Percentiles rank a stretch among this genome's conserved stretches.
phyloP scores from a whole-genome alignment of 2,888 invertebrate genomes.

The Polydrusus pterygomalis region DNA sequence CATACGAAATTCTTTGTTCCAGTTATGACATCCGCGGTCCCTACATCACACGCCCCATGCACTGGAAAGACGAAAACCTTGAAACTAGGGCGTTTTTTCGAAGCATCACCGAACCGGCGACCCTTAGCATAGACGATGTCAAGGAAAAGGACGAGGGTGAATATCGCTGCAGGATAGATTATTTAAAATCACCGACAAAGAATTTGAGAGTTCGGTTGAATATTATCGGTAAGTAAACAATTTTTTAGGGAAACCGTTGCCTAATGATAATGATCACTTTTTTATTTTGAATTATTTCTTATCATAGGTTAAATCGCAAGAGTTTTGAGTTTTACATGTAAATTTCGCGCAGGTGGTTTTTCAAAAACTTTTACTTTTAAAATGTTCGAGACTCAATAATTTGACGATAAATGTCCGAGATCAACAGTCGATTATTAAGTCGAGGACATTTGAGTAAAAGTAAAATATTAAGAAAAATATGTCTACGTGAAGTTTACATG shows the following conservation, averaged over 20 bases:
- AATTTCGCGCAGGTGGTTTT: no score
- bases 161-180: constrained; percentile 88
- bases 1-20: constrained; percentile 65
- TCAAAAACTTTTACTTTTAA: no score
- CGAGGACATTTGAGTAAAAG: no score
- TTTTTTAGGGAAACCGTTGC: background rate
- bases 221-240: constrained; percentile 80
- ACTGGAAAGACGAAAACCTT: constrained; percentile 82
- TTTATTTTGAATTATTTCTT: no score
- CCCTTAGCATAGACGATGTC: constrained; percentile 80
- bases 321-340: no score
- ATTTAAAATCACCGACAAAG: constrained; percentile 85
- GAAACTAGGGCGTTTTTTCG: constrained; percentile 82
- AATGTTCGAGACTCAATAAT: no score
- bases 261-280: no score
- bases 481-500: no score
- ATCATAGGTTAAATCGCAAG: no score
- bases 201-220: constrained; percentile 84
- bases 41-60: constrained; percentile 76
- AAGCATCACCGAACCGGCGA: constrained; percentile 80
- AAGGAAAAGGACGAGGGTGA: constrained; percentile 82
- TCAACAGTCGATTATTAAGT: no score
- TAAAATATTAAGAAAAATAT: no score
- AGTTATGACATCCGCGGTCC: constrained; percentile 83
- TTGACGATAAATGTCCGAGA: no score